These are phyloP conservation scores for Vanessa tameamea DNA, from an alignment of 1,140 invertebrate genomes.

Conservation along the genomic window DNA sequence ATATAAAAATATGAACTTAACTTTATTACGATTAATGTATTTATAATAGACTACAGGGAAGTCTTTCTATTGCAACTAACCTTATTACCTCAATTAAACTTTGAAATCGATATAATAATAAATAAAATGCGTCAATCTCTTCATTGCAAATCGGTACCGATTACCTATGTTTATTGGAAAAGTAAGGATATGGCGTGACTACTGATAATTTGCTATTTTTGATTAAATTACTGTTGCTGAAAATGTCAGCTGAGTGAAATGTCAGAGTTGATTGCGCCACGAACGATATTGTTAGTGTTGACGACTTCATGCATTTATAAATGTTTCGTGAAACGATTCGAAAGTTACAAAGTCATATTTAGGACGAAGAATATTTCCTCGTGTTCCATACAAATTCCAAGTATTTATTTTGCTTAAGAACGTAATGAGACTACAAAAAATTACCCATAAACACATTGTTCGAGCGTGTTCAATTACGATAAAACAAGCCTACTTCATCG, in stretches of 20 bases:
- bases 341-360: background rate
- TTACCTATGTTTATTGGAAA: constrained; percentile 27
- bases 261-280: constrained; percentile 30
- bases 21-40: constrained; percentile 1
- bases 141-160: constrained; percentile 20
- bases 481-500: constrained; percentile 54
- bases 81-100: constrained; percentile 18
- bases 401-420: constrained; percentile 15
- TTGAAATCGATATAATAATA: constrained; percentile 25
- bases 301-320: constrained; percentile 28
- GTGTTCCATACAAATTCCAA: background rate
- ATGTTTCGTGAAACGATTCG: background rate
- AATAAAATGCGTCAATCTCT: constrained; percentile 26
- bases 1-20: too few relatives aligned
- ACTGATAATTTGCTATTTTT: constrained; percentile 44
- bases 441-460: constrained; percentile 51
- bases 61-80: background rate
- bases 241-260: constrained; percentile 34
- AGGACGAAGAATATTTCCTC: background rate
- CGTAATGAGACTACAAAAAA: constrained; percentile 17
- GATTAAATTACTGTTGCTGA: constrained; percentile 43
- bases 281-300: constrained; percentile 29
- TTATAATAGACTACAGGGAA: background rate
- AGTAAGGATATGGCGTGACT: constrained; percentile 35
- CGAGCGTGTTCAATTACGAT: constrained; percentile 53